Evolutionary conservation across 2,797 vertebrate genomes (phyloP).

Genomic region (Pseudocheirus occidentalis): DNA sequence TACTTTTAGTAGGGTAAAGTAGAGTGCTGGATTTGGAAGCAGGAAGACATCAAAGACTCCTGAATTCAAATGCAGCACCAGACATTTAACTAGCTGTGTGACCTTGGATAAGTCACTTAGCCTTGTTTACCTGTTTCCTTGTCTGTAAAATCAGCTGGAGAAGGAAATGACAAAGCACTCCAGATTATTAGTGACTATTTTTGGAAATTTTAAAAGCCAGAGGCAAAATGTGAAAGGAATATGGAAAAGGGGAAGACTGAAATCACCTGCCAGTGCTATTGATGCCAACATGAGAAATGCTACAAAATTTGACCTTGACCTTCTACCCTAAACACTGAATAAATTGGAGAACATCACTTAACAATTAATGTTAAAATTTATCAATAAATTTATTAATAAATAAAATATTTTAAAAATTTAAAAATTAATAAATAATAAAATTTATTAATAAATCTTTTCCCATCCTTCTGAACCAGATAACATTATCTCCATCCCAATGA

Average conservation of each 20-base stretch:
- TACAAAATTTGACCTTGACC: neutral
- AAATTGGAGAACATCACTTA: neutral
- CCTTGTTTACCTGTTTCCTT: neutral
- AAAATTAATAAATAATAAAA: too few relatives aligned
- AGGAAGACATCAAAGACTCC: neutral
- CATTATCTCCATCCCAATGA: conserved; percentile 22
- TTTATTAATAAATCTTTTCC: conserved; percentile 46
- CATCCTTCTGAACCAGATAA: conserved; percentile 18
- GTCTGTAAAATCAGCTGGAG: neutral
- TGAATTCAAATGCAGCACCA: neutral
- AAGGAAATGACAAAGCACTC: neutral
- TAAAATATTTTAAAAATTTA: too few relatives aligned
- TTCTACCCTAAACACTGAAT: neutral
- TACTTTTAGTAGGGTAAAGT: neutral
- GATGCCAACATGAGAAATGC: neutral
- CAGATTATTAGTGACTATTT: neutral
- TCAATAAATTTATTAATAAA: conserved; percentile 48
- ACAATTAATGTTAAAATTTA: too few relatives aligned
- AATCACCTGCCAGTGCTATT: neutral
- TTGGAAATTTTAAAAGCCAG: neutral
- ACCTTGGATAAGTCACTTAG: neutral
- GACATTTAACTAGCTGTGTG: neutral
- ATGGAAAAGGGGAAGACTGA: too few relatives aligned
- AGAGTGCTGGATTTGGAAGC: neutral
- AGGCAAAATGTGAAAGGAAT: neutral